Evolutionary conservation across 2,113 vertebrate species (phyloP).

Genomic region (Crotalus viridis): DNA sequence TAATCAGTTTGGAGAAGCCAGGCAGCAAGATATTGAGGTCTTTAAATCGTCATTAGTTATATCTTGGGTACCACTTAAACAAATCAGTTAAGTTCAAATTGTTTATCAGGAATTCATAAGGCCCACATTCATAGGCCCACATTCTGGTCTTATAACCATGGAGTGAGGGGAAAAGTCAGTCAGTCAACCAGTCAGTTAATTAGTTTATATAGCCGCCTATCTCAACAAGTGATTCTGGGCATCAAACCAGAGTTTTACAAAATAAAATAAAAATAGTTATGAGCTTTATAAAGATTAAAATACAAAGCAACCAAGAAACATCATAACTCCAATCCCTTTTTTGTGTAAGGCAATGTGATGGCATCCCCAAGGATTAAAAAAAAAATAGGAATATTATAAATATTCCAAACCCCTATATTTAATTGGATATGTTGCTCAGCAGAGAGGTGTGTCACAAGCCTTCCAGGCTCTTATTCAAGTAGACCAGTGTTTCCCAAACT

Average conservation of each 20-base stretch:
- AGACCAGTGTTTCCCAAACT: too few species aligned
- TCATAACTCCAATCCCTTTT: neutral
- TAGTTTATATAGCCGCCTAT: neutral
- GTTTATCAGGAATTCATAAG: neutral
- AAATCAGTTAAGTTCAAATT: neutral
- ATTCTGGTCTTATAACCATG: neutral
- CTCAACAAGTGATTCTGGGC: neutral
- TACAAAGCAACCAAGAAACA: too few species aligned
- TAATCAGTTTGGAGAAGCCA: neutral
- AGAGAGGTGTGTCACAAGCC: neutral
- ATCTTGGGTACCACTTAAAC: neutral
- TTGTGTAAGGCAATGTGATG: neutral
- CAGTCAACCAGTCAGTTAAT: neutral
- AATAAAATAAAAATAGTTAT: neutral
- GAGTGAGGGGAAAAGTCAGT: neutral
- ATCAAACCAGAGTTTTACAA: neutral
- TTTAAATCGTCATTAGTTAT: neutral
- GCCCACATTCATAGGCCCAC: neutral
- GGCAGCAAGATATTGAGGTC: neutral
- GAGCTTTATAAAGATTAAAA: neutral
- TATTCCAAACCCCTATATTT: neutral
- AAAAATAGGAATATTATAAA: neutral
- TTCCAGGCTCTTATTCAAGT: neutral
- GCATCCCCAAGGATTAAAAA: neutral
- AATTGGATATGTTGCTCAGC: neutral